Conservation (phyloP, 2,888 invertebrate genomes). For the Eutolmus rufibarbis region DNA sequence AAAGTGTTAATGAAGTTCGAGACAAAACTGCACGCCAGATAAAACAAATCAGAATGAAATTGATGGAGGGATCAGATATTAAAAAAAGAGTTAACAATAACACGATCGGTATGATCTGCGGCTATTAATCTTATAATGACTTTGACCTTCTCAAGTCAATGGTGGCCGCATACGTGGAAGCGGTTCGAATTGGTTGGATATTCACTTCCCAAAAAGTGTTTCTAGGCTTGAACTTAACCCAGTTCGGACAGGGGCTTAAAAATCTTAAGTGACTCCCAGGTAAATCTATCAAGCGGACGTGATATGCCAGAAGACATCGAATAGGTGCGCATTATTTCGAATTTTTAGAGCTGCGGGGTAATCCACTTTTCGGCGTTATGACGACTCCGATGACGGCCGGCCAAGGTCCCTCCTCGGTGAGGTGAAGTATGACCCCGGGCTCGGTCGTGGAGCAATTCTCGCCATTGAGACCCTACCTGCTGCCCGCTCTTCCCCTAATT, state of each 20-base stretch:
- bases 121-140: slow-evolving; percentile 30
- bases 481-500: slow-evolving; percentile 9
- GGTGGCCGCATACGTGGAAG: neutral
- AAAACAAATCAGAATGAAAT: slow-evolving; percentile 3
- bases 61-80: neutral
- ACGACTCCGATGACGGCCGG: neutral
- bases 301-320: slow-evolving; percentile 1
- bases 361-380: neutral
- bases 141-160: slow-evolving; percentile 24
- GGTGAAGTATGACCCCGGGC: neutral
- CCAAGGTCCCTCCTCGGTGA: neutral
- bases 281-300: neutral
- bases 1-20: neutral
- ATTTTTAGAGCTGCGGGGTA: neutral
- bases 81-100: slow-evolving; percentile 9
- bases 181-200: neutral
- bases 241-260: neutral
- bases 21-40: neutral
- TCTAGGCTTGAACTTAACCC: slow-evolving; percentile 23
- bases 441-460: neutral
- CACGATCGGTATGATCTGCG: neutral
- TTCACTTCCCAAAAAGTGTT: slow-evolving; percentile 4
- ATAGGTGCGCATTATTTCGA: neutral
- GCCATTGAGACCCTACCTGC: neutral
- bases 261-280: slow-evolving; percentile 3